phyloP scores from a whole-genome alignment of 2,113 vertebrate genomes.

The Salvelinus namaycush region DNA sequence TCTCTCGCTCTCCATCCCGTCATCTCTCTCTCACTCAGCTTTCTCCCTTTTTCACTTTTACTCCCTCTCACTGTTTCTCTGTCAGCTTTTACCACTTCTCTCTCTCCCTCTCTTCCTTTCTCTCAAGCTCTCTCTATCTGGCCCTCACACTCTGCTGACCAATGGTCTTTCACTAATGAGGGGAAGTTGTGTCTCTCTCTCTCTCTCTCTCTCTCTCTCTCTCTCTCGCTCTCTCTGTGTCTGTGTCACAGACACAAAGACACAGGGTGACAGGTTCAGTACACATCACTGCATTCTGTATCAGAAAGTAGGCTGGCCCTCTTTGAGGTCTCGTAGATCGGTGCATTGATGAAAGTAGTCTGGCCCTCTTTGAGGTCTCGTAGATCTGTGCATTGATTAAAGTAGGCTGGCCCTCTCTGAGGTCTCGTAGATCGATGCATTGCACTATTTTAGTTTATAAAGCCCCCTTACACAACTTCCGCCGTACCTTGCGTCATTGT shows the following conservation, averaged over 20 bases:
- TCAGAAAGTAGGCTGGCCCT: slow-evolving; percentile 19
- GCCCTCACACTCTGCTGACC: not conserved
- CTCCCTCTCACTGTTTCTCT: not conserved
- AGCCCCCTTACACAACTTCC: too few relatives aligned
- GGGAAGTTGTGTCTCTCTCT: not conserved
- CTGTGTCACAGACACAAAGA: not conserved
- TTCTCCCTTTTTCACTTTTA: not conserved
- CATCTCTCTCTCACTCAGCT: not conserved
- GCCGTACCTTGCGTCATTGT: too few relatives aligned
- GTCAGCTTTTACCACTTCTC: slow-evolving; percentile 1
- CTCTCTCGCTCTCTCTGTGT: not conserved
- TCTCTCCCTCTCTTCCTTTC: slow-evolving; percentile 32
- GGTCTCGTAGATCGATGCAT: too few relatives aligned
- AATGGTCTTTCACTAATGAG: not conserved
- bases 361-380: too few relatives aligned
- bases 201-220: not conserved
- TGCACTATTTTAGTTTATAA: too few relatives aligned
- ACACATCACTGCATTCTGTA: too few relatives aligned
- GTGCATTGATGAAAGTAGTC: too few relatives aligned
- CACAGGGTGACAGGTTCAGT: too few relatives aligned
- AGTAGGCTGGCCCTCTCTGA: too few relatives aligned
- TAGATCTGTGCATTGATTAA: too few relatives aligned
- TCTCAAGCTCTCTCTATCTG: slow-evolving; percentile 1
- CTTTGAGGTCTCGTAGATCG: too few relatives aligned
- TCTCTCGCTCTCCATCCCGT: too few relatives aligned